These are phyloP conservation scores for Lophotis ruficrista DNA, from an alignment of 2,113 vertebrate genomes.

Conservation along the genomic window DNA sequence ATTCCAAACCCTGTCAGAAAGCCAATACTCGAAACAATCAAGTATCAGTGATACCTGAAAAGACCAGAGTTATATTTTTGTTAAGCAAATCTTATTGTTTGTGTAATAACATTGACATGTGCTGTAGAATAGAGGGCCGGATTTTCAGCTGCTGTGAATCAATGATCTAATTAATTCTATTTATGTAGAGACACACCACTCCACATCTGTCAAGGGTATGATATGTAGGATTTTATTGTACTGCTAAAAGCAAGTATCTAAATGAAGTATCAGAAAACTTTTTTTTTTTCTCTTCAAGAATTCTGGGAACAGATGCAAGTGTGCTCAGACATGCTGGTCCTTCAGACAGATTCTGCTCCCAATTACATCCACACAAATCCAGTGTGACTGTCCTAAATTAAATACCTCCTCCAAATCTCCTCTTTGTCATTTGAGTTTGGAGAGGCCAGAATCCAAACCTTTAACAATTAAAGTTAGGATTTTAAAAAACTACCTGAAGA, in stretches of 20 bases:
- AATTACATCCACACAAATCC: not conserved
- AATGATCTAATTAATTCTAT: slow-evolving; percentile 64
- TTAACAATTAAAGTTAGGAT: not conserved
- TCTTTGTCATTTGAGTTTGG: not conserved
- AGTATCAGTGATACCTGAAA: slow-evolving; percentile 77
- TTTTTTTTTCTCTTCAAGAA: not conserved
- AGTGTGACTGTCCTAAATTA: not conserved
- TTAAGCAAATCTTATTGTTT: slow-evolving; percentile 74
- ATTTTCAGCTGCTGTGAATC: slow-evolving; percentile 55
- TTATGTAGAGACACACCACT: slow-evolving; percentile 59
- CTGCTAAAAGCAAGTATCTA: slow-evolving; percentile 3
- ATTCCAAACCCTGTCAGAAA: slow-evolving; percentile 87
- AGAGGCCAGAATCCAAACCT: not conserved
- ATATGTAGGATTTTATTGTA: slow-evolving; percentile 37
- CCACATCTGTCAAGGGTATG: slow-evolving; percentile 45
- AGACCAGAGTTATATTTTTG: slow-evolving; percentile 67
- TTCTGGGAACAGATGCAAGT: not conserved
- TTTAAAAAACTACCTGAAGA: not conserved
- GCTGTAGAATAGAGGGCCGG: slow-evolving; percentile 1
- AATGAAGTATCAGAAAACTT: slow-evolving; percentile 32
- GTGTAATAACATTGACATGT: slow-evolving; percentile 60
- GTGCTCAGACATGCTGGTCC: not conserved
- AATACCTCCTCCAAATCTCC: not conserved
- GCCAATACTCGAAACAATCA: slow-evolving; percentile 83
- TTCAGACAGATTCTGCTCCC: not conserved